These are phyloP conservation scores for Cotesia vestalis DNA, from an alignment of 1,140 invertebrate genomes.

Conservation along the genomic window DNA sequence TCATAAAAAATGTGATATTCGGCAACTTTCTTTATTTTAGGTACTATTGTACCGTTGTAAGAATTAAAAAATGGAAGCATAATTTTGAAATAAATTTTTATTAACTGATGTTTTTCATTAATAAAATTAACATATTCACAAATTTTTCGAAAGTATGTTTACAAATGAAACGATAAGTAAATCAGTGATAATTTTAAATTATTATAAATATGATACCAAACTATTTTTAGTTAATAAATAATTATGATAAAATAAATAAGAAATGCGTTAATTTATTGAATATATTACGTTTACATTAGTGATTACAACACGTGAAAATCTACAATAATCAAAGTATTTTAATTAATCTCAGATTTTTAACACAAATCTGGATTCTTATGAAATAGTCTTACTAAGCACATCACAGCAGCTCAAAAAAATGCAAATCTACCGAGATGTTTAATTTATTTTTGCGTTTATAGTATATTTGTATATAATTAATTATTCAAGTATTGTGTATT, in stretches of 20 bases:
- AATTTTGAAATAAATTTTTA: no score
- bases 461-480: background rate
- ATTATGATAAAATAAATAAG: constrained; percentile 18
- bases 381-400: constrained; percentile 56
- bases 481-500: no score
- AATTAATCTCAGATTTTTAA: constrained; percentile 44
- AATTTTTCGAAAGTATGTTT: background rate
- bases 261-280: constrained; percentile 3
- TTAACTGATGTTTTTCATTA: no score
- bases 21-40: no score
- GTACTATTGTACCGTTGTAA: no score
- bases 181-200: background rate
- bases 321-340: constrained; percentile 32
- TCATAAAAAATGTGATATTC: no score
- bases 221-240: constrained; percentile 13
- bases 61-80: no score
- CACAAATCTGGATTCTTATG: constrained; percentile 46
- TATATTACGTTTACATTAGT: constrained; percentile 30
- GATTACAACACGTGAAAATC: constrained; percentile 22
- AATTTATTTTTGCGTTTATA: constrained; percentile 4
- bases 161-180: background rate
- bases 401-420: constrained; percentile 58
- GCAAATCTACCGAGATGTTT: constrained; percentile 47
- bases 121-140: no score
- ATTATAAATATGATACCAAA: background rate